A percentile compares a stretch with the other conserved stretches of the same genome.
These are phyloP conservation scores for Metaphire vulgaris DNA, from an alignment of 1,140 invertebrate genomes.

Conservation along the genomic window DNA sequence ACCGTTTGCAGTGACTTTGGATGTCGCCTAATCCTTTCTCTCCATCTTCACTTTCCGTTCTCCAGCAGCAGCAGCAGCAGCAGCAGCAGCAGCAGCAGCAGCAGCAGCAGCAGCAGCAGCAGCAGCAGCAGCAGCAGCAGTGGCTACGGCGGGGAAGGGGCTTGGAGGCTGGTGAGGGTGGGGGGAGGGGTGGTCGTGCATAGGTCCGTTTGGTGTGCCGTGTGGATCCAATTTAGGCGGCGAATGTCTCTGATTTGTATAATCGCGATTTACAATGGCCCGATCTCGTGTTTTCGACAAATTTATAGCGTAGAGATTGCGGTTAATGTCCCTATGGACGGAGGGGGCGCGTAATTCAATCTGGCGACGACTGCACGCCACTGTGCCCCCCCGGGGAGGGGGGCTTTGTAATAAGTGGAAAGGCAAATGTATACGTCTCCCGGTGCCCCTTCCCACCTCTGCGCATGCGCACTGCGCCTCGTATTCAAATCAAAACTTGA, in stretches of 20 bases:
- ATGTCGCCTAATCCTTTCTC: too few relatives aligned
- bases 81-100: too few relatives aligned
- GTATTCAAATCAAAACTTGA: neutral
- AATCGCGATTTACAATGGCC: neutral
- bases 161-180: too few relatives aligned
- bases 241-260: neutral
- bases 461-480: neutral
- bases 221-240: neutral
- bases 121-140: too few relatives aligned
- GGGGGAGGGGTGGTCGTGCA: too few relatives aligned
- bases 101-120: too few relatives aligned
- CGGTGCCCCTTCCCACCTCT: neutral
- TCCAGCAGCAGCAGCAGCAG: too few relatives aligned
- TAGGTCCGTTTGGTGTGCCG: too few relatives aligned
- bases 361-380: too few relatives aligned
- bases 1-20: too few relatives aligned
- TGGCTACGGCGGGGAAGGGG: too few relatives aligned
- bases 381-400: neutral
- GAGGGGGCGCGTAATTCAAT: neutral
- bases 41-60: too few relatives aligned
- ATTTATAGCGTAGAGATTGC: neutral
- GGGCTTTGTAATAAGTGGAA: neutral
- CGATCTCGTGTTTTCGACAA: conserved; percentile 2
- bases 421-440: neutral
- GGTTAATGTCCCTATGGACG: neutral